Base-by-base conservation (phyloP, 2,797 vertebrate species). In the Uromys caudimaculatus region DNA sequence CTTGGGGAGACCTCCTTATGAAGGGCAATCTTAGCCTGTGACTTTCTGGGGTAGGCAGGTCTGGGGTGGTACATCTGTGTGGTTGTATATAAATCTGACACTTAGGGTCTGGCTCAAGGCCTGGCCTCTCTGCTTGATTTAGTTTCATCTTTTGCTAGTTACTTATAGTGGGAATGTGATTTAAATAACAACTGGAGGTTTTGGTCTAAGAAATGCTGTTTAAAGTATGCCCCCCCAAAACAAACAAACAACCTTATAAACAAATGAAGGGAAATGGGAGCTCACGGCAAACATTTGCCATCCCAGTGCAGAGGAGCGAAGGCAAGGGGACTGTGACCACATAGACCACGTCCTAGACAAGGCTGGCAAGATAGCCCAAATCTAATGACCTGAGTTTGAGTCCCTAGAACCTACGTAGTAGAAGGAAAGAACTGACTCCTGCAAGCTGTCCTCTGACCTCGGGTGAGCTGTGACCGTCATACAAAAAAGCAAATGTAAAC, bases 161-260 rank as follows among this genome's bases (percentile, higher is more conserved):
- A 88, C 86, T 94, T 95, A 77, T 81, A 89, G n/a, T 81, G 89
- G 91, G 64, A 58, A 29, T 94, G 64, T 35, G n/a, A 92, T 90
- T 97, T 95, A n/a, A 67, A 67, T 87, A 88, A 94, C 90, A 95
- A 79, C 8, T 90, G n/a, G 94, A 96, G 91, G 86, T 78, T 96
- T 77, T 58, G 73, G 60, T 69, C 76, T 75, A 95, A 94, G 88
- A 97, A 95, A 90, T 94, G n/a, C 44, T 62, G 13, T 84, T 88
- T 58, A 16, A 82, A 91, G 93, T 95, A 81, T 73, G 52, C 11
- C 17, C 35, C 24, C 58, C 12, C 6, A 60, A 62, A 75, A 71
- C 24, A 6, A 41, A 41, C n/a, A 44, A 44, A 44, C 44, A 24
- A 16, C 6, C 21, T 64, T 21, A 38, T 52, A 52, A 79, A 52